These are phyloP conservation scores for Cisticola juncidis DNA, from an alignment of 2,113 vertebrate genomes.

Conservation along the genomic window DNA sequence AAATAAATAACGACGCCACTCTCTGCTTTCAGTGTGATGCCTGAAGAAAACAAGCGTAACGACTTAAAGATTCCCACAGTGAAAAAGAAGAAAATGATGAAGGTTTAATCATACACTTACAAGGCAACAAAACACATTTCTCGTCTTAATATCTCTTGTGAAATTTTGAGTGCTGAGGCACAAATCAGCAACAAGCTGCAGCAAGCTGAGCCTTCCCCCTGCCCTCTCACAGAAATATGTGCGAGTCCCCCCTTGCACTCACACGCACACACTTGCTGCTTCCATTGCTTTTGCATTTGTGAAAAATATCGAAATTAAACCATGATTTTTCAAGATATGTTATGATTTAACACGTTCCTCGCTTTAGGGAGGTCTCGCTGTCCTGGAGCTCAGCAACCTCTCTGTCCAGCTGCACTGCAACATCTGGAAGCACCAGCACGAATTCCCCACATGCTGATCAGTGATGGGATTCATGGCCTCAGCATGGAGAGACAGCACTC, in stretches of 20 bases:
- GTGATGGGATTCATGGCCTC: accelerated
- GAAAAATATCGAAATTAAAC: background rate
- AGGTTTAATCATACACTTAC: conserved; percentile 6
- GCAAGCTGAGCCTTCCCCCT: background rate
- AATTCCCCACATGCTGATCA: background rate
- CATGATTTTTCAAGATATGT: accelerated
- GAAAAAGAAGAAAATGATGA: background rate
- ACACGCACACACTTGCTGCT: background rate
- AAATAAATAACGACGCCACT: background rate
- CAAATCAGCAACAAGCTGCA: background rate
- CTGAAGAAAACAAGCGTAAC: background rate
- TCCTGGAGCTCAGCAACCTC: background rate
- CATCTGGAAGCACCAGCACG: accelerated
- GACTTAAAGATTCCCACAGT: background rate
- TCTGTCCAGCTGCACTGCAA: background rate
- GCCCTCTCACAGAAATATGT: background rate
- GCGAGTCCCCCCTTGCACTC: background rate
- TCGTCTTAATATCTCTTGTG: background rate
- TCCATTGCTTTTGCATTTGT: background rate
- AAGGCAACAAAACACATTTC: background rate
- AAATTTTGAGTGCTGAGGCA: background rate
- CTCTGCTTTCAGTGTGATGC: background rate
- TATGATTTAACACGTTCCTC: background rate
- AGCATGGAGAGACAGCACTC: accelerated
- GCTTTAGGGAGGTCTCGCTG: accelerated